These are phyloP conservation scores for Chloroceryle aenea DNA, from an alignment of 2,113 vertebrate genomes.

Conservation along the genomic window DNA sequence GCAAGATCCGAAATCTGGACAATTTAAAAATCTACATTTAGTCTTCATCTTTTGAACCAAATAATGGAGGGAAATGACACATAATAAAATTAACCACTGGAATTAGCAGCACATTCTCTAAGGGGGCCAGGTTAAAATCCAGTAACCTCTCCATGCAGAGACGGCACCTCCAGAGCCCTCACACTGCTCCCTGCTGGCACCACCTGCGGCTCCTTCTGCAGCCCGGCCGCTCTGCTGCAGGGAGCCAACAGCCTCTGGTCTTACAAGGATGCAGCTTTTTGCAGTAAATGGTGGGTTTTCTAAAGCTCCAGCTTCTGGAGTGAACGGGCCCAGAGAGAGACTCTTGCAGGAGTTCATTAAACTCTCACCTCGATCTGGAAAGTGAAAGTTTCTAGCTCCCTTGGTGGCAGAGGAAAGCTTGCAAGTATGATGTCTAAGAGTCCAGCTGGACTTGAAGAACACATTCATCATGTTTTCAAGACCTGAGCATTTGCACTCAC, in stretches of 20 bases:
- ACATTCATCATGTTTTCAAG: background rate
- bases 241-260: background rate
- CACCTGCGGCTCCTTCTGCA: background rate
- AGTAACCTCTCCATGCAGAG: background rate
- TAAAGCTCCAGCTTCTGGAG: background rate
- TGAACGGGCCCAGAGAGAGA: background rate
- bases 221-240: background rate
- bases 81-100: slow-evolving; percentile 52
- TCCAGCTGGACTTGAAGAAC: background rate
- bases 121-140: background rate
- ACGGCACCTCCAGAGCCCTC: background rate
- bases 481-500: background rate
- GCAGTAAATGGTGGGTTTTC: background rate
- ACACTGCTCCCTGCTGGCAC: fast-evolving
- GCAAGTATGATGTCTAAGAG: background rate
- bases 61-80: slow-evolving; percentile 46
- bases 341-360: background rate
- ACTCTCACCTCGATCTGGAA: background rate
- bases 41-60: slow-evolving; percentile 63
- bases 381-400: background rate
- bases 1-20: slow-evolving; percentile 22
- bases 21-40: slow-evolving; percentile 34
- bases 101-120: slow-evolving; percentile 28
- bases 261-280: background rate
- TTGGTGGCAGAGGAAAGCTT: background rate